Conservation (phyloP, 2,113 vertebrate genomes). For the Antechinus stuartii region DNA sequence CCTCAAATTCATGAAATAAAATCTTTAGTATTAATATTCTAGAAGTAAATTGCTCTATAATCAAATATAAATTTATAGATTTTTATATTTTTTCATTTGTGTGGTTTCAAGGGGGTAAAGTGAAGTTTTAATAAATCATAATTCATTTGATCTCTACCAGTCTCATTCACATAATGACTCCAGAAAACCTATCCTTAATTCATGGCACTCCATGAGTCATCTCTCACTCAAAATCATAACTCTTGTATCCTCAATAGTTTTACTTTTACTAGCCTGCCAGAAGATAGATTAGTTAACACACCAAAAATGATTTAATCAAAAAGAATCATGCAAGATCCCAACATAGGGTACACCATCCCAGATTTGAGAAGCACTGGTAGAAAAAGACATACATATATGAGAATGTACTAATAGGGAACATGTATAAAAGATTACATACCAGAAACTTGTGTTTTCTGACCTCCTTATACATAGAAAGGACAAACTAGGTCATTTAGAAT, state of each 20-base stretch:
- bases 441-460: not conserved
- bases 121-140: not conserved
- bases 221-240: not conserved
- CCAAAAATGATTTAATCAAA: not conserved
- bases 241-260: not conserved
- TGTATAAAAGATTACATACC: not conserved
- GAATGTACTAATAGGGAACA: not conserved
- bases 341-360: not conserved
- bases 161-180: not conserved
- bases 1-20: not conserved
- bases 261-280: not conserved
- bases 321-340: not conserved
- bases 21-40: not conserved
- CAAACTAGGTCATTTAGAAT: not conserved
- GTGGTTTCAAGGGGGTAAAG: not conserved
- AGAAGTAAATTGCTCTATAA: not conserved
- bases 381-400: not conserved
- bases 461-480: not conserved
- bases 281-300: not conserved
- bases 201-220: not conserved
- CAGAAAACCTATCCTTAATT: not conserved
- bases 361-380: not conserved
- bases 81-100: not conserved
- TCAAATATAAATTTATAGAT: not conserved
- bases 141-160: not conserved